Base-by-base conservation (phyloP, 2,113 vertebrate genomes). In the Natator depressus region DNA sequence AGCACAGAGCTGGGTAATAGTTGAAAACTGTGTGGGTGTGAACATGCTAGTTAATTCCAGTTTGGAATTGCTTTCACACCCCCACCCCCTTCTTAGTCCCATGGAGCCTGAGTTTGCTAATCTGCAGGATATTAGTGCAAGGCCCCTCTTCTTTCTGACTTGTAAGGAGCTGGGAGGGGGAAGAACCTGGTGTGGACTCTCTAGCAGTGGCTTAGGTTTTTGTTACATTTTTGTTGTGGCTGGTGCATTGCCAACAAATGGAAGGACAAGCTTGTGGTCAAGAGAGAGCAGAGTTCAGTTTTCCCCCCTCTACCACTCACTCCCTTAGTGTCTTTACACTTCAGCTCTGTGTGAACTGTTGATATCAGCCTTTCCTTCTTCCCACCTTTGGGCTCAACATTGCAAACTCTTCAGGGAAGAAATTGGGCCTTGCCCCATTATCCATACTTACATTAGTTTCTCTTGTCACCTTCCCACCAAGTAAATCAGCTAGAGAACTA, bases 161-260 rank as follows among this genome's bases (percentile, higher is more conserved):
- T 69, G 6, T 19, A n/a, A 69, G 62, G 35, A 69, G 65, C 35
- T 38, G 65, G 65, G 35, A 38, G 24, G 0, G 42, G 57, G 38
- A 14, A 46, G 10, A 46, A 27, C 27, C 72, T 27, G 42, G 4
- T 22, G 24, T 3, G 42, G 4, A n/a, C 1, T n/a, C 4, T 69
- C 35, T 20, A 69, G 35, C 65, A 72, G 47, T 10, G 27, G 16
- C n/a, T 65, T 1, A 1, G 19, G 38, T 12, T 47, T 25, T 16
- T 25, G 22, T n/a, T 1, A 14, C 16, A 10, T 49, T 11, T 0
- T 35, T 3, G 38, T 8, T 27, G 5, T 1, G 27, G 59, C 81
- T 50, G 38, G 47, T 46, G 10, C 17, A 12, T 57, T 10, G 69
- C 31, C 9, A 22, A 1, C 51, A 80, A 79, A 72, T 19, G 14